Percentiles rank a stretch among this genome's conserved stretches.
These are phyloP conservation scores for Rhinoderma darwinii DNA, from an alignment of 2,113 vertebrate species.

Conservation along the genomic window DNA sequence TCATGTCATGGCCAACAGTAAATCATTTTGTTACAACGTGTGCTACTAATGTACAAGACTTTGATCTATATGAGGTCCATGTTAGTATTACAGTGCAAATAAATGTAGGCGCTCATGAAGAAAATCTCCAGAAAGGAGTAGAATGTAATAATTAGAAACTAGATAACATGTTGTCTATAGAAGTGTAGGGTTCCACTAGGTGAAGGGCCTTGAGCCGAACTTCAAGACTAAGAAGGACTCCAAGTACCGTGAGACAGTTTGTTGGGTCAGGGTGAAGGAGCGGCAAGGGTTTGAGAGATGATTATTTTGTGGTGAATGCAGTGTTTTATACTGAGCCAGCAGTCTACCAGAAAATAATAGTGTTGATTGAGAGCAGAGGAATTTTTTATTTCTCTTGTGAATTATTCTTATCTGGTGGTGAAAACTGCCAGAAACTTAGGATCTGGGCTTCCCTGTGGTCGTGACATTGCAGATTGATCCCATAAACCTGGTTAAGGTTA, in stretches of 20 bases:
- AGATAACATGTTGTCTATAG: not conserved
- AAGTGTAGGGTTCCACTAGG: not conserved
- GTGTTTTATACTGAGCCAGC: conserved; percentile 36
- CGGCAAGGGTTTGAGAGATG: conserved; percentile 2
- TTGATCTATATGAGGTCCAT: not conserved
- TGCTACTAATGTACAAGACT: not conserved
- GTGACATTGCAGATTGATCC: conserved; percentile 28
- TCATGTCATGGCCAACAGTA: too few relatives aligned
- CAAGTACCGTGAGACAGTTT: not conserved
- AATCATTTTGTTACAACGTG: too few relatives aligned
- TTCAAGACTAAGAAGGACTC: not conserved
- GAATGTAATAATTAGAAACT: not conserved
- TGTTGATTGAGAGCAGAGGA: conserved; percentile 39
- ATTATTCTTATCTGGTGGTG: conserved; percentile 42
- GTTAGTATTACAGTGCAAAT: not conserved
- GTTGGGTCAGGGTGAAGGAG: not conserved
- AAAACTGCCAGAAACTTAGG: conserved; percentile 28
- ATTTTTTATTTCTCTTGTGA: conserved; percentile 16
- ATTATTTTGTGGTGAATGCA: conserved; percentile 47
- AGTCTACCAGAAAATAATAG: conserved; percentile 8
- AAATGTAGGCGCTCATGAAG: not conserved
- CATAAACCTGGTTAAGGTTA: conserved; percentile 25
- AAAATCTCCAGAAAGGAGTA: not conserved
- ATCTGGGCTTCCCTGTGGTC: not conserved
- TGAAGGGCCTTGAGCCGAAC: not conserved